Conservation (phyloP, 2,113 vertebrate species). For the Entomyzon cyanotis region DNA sequence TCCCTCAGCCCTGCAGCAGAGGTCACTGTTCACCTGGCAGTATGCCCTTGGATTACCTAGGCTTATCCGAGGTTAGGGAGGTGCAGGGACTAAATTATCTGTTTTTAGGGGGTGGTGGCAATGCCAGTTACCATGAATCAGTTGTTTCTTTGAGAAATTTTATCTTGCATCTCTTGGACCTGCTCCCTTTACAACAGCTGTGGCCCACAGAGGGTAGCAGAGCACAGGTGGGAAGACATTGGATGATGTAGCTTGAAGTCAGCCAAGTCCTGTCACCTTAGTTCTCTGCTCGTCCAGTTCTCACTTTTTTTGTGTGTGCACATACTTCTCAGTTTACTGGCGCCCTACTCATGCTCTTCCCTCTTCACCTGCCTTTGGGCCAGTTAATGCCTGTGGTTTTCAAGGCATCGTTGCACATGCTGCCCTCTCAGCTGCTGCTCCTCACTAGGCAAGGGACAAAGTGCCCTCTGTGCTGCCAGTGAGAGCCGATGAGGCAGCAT, state of each 20-base stretch:
- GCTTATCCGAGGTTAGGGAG: background rate
- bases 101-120: background rate
- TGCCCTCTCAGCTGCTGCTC: background rate
- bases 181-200: background rate
- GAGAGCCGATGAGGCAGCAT: background rate
- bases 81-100: background rate
- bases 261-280: background rate
- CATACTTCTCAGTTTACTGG: background rate
- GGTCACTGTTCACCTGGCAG: background rate
- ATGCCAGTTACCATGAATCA: background rate
- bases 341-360: background rate
- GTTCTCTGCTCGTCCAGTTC: background rate
- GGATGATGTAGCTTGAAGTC: background rate
- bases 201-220: constrained; percentile 11
- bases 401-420: background rate
- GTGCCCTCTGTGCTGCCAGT: background rate
- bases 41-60: background rate
- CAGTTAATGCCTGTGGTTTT: background rate
- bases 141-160: background rate
- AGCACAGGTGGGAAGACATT: background rate
- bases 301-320: background rate
- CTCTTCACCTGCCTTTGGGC: background rate
- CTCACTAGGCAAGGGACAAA: background rate
- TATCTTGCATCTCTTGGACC: background rate
- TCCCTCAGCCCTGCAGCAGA: background rate